Percentiles rank a stretch among this genome's conserved stretches.
Evolutionary conservation across 2,113 vertebrate species (phyloP).

Genomic region (Gambusia affinis): DNA sequence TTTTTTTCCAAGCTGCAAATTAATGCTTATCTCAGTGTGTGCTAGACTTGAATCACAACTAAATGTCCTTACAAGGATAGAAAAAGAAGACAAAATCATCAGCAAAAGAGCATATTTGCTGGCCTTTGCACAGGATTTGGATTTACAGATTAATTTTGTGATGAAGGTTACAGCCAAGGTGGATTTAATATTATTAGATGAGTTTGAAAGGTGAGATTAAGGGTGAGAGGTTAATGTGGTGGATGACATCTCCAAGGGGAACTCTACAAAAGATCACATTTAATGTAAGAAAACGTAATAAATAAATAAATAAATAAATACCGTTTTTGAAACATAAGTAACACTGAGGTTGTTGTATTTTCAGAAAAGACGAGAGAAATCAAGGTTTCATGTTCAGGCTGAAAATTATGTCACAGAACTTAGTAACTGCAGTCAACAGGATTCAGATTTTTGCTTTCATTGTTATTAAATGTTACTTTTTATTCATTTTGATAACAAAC

Average conservation of each 20-base stretch:
- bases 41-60: background rate
- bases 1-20: slow-evolving; percentile 47
- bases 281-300: background rate
- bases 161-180: slow-evolving; percentile 21
- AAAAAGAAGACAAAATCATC: background rate
- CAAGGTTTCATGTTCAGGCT: no score
- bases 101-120: background rate
- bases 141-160: slow-evolving; percentile 32
- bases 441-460: background rate
- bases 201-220: slow-evolving; percentile 32
- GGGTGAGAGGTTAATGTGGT: slow-evolving; percentile 21
- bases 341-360: no score
- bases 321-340: no score
- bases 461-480: background rate
- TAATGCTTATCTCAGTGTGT: background rate
- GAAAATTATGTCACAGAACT: no score
- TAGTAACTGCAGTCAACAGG: no score
- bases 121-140: slow-evolving; percentile 30
- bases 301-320: no score
- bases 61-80: background rate
- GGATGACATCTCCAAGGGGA: background rate
- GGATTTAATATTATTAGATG: slow-evolving; percentile 40
- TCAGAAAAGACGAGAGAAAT: no score
- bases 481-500: background rate
- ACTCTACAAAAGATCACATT: background rate